Evolutionary conservation across 2,113 vertebrate species (phyloP), one percentile per base, ranked within the genome.

Genomic region (Rhinogobius similis): DNA sequence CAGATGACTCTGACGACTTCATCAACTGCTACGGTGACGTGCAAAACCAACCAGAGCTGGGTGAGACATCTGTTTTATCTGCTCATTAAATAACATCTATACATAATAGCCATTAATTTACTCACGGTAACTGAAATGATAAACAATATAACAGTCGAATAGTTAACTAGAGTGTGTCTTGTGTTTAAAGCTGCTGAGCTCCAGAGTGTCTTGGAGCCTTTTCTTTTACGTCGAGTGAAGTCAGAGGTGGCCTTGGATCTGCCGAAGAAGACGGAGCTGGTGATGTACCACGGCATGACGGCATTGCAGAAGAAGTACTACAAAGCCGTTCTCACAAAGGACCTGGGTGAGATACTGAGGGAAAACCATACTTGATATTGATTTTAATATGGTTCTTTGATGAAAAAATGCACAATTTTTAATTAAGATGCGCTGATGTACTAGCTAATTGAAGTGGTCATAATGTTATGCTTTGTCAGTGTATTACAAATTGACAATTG

Each of bases 241-340:
- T 89, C 93, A 0, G 94, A 98, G 59, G 96, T 98, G 52, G 94
- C 95, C 2, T 62, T 90, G 0, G 96, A 98, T 6, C 91, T 98
- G 38, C 97, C 96, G 10, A 94, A 90, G 91, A 99, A 96, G 84
- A 92, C 88, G 0, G 95, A 98, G 86, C 90, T 99, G 26, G 90
- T 98, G 73, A 75, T 99, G 2, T 98, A 95, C 82, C 97, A 98
- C 0, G 95, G 97, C 85, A 93, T 99, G 94, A 95, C 96, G 1
- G 90, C 93, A 16, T 69, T 98, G 80, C 97, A 99, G 86, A 96
- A 94, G 32, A 95, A 92, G 55, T 95, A 93, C 86, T 98, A 98
- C 89, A 97, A 94, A 84, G 97, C 95, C 21, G 68, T 97, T 81
- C 80, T 98, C 79, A 95, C 82, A 75, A 97, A 95, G 86, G 95